Conservation (phyloP, 2,113 vertebrate genomes). For the Xenopus borealis region DNA sequence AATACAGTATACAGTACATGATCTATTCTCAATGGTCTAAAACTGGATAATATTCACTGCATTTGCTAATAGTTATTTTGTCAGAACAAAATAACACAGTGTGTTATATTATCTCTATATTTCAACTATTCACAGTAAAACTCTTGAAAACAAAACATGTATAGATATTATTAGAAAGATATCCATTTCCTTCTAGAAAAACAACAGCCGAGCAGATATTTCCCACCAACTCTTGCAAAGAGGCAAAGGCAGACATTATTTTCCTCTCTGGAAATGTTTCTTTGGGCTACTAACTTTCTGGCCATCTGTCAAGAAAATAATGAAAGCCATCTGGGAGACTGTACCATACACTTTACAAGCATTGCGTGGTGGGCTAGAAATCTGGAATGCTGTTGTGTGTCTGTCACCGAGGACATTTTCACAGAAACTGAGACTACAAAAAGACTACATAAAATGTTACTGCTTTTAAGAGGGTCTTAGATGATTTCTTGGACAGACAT, state of each 20-base stretch:
- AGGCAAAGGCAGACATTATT: slow-evolving; percentile 26
- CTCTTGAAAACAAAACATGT: too few species aligned
- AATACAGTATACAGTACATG: too few species aligned
- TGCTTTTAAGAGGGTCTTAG: too few species aligned
- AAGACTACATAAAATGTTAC: neutral
- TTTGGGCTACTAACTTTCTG: slow-evolving; percentile 34
- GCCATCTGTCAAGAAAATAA: slow-evolving; percentile 36
- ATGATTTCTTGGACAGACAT: too few species aligned
- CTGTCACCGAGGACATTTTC: slow-evolving; percentile 35
- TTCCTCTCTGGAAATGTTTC: slow-evolving; percentile 35
- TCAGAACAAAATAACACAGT: too few species aligned
- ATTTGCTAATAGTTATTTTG: too few species aligned
- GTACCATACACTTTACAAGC: slow-evolving; percentile 28
- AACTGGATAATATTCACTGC: too few species aligned
- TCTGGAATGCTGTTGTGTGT: slow-evolving; percentile 19
- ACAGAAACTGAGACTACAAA: slow-evolving; percentile 11
- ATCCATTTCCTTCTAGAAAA: too few species aligned
- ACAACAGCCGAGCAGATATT: slow-evolving; percentile 6
- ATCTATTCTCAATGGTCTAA: too few species aligned
- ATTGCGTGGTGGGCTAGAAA: slow-evolving; percentile 20
- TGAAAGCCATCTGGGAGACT: slow-evolving; percentile 39
- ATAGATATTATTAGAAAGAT: too few species aligned
- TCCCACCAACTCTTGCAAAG: slow-evolving; percentile 17
- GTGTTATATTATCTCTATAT: too few species aligned
- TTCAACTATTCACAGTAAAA: too few species aligned